These are phyloP conservation scores for Xiphorhynchus elegans DNA, from an alignment of 2,113 vertebrate species.

Conservation along the genomic window DNA sequence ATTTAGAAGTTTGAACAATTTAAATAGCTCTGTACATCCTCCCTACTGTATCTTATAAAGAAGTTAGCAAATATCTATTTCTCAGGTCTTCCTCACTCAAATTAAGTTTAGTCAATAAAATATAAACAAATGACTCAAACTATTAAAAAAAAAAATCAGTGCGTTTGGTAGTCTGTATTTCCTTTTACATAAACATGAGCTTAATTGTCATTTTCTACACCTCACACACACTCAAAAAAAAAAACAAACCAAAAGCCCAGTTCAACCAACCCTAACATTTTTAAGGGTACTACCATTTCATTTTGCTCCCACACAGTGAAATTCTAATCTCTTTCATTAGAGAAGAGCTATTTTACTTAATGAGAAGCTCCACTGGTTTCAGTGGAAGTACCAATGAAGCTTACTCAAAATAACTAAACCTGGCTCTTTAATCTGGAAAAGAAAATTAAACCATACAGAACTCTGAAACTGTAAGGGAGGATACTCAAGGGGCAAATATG, in stretches of 20 bases:
- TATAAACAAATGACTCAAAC: neutral
- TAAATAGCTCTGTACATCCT: conserved; percentile 33
- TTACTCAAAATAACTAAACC: neutral
- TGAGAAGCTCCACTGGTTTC: neutral
- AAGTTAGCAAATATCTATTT: neutral
- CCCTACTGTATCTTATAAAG: neutral
- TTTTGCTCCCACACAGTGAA: neutral
- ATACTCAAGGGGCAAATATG: neutral
- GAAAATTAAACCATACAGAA: neutral
- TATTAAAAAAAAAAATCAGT: neutral
- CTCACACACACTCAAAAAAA: neutral
- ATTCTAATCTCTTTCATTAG: neutral
- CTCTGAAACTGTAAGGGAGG: neutral
- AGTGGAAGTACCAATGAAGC: neutral
- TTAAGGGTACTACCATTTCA: neutral
- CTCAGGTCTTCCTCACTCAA: neutral
- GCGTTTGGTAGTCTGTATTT: neutral
- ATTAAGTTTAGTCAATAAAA: neutral
- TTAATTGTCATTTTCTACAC: neutral
- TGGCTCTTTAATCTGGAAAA: neutral
- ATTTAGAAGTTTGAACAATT: conserved; percentile 62
- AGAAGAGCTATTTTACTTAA: neutral
- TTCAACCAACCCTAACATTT: neutral
- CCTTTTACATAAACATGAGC: neutral
- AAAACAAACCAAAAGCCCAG: neutral